Evolutionary conservation across 2,888 invertebrate species (phyloP).

Genomic region (Spialia ferax): DNA sequence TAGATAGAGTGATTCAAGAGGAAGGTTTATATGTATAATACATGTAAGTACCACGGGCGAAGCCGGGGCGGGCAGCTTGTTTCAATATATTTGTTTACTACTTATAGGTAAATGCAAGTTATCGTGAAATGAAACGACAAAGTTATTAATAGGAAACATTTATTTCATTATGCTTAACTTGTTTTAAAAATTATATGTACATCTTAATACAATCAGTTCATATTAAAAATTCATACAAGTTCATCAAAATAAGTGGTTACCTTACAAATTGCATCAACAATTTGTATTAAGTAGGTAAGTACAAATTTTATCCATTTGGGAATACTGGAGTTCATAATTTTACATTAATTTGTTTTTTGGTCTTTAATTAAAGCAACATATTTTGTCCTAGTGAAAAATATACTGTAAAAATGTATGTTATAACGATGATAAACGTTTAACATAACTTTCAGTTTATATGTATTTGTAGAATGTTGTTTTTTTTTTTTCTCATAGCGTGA

Average conservation of each 20-base stretch:
- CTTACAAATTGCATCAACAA: conserved; percentile 20
- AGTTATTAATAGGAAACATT: conserved; percentile 34
- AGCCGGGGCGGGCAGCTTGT: no score
- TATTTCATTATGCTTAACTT: conserved; percentile 30
- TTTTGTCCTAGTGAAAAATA: neutral
- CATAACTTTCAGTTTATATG: no score
- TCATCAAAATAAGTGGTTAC: conserved; percentile 13
- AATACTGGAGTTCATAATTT: no score
- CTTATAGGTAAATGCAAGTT: no score
- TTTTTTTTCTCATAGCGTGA: neutral
- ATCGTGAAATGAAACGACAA: conserved; percentile 9
- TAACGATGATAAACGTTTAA: no score
- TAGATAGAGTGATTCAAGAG: no score
- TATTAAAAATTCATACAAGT: conserved; percentile 53
- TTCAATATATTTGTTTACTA: no score
- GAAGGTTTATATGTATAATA: no score
- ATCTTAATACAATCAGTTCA: conserved; percentile 84
- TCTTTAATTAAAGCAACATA: neutral
- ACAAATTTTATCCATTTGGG: no score
- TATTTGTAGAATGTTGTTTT: neutral
- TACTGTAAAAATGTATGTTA: no score
- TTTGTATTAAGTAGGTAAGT: conserved; percentile 1
- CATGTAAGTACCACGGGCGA: no score
- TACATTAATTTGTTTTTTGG: no score
- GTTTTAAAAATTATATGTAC: conserved; percentile 57